Evolutionary conservation across 2,888 invertebrate genomes (phyloP).

Genomic region (Drosophila paranaensis): DNA sequence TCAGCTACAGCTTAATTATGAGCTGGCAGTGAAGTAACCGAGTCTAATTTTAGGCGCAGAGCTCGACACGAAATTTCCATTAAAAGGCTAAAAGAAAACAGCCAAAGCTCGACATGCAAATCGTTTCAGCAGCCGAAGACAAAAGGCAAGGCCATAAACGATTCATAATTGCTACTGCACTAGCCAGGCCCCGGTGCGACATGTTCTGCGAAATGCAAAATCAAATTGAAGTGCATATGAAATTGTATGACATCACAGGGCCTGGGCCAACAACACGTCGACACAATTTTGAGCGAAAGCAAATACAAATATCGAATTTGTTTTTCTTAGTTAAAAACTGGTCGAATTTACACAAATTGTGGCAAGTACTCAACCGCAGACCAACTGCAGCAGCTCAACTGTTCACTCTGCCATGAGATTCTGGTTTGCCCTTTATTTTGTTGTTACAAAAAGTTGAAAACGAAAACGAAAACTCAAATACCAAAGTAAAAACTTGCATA

Average conservation of each 20-base stretch:
- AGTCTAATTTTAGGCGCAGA: neutral
- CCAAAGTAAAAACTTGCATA: slow-evolving; percentile 8
- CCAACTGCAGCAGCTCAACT: slow-evolving; percentile 10
- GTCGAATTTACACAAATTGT: slow-evolving; percentile 22
- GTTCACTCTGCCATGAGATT: slow-evolving; percentile 32
- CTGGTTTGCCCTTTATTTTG: neutral
- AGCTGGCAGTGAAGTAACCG: neutral
- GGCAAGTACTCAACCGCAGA: slow-evolving; percentile 44
- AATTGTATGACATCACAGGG: no score
- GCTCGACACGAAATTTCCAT: slow-evolving; percentile 4
- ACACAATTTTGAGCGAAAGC: neutral
- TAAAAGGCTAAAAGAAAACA: neutral
- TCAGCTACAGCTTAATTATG: neutral
- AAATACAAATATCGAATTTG: neutral
- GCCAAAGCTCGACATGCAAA: neutral
- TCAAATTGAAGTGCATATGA: no score
- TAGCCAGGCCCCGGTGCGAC: neutral
- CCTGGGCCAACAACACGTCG: no score
- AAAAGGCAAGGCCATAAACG: neutral
- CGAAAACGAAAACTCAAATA: slow-evolving; percentile 22
- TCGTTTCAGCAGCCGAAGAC: neutral
- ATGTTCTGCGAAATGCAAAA: no score
- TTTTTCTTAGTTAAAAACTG: neutral
- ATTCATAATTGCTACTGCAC: neutral
- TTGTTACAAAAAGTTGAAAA: neutral